phyloP scores from a whole-genome alignment of 92 coral and sea anemone species.

The Zoanthus sociatus region DNA sequence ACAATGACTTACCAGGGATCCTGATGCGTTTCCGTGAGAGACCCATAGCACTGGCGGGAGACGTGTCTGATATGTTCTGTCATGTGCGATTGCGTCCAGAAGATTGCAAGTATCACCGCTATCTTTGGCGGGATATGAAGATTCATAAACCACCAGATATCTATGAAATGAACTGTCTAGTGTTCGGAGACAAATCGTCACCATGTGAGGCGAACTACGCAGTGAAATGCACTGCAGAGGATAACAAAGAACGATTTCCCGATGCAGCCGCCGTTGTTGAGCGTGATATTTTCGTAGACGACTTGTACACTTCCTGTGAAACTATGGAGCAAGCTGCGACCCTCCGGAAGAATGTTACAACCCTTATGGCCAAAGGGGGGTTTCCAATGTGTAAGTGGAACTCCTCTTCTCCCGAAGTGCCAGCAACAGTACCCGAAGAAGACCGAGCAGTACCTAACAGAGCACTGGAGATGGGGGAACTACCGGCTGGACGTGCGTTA shows the following conservation, averaged over 20 bases:
- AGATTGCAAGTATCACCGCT: conserved; percentile 53
- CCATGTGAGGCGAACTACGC: conserved; percentile 57
- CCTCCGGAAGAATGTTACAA: conserved; percentile 41
- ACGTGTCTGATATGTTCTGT: no score
- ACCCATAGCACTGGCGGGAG: no score
- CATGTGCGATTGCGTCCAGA: no score
- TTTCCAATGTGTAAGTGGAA: conserved; percentile 64
- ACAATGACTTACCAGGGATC: no score
- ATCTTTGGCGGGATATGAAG: conserved; percentile 59
- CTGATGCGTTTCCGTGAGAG: no score
- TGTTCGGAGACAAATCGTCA: conserved; percentile 49
- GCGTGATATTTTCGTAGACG: conserved; percentile 51
- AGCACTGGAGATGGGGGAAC: conserved; percentile 48
- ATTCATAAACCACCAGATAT: conserved; percentile 43
- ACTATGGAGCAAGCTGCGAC: conserved; percentile 28
- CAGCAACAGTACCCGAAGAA: conserved; percentile 50
- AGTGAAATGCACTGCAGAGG: conserved; percentile 42
- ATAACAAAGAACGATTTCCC: conserved; percentile 39
- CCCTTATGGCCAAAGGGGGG: conserved; percentile 63
- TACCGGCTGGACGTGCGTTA: conserved; percentile 54
- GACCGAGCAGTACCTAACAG: conserved; percentile 56
- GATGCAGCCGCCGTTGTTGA: conserved; percentile 53
- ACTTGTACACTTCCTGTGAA: conserved; percentile 49
- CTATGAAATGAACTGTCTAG: conserved; percentile 60
- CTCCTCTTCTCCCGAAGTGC: conserved; percentile 46